Evolutionary conservation across 2,113 vertebrate genomes (phyloP), one percentile per base, ranked within the genome.

Genomic region (Trogon surrucura): DNA sequence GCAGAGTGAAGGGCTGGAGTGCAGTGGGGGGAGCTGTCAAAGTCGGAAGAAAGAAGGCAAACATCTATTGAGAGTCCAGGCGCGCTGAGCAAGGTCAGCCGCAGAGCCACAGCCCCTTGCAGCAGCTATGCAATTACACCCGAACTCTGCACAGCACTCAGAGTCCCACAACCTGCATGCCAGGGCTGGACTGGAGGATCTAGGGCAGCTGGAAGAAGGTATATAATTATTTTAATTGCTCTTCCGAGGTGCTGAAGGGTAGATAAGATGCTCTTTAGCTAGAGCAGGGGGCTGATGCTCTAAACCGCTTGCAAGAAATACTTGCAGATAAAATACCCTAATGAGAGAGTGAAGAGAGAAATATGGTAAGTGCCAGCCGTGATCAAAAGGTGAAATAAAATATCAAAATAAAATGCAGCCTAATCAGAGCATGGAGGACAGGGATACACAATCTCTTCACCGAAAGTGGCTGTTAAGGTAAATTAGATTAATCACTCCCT

Each of bases 71-170:
- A 91, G 95, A 93, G 96, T 97, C 97, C 98, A 98, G 97, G 93
- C 86, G 20, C 58, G 1, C 94, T 60, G 92, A 97, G 96, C 95
- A 96, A 97, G 97, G 98, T 98, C 97, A 98, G 97, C 96, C 96
- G 84, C 94, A 90, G 96, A 93, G 93, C 70, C 84, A 67, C 81
- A 94, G 96, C 95, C 96, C 97, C 87, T 95, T 94, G 79, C 84
- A 96, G 97, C 96, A 98, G 97, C 98, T 97, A 93, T 96, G 81
- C 97, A 96, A 98, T 98, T 98, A 98, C 91, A n/a, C 80, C 96
- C 88, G 70, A 98, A 98, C 94, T 97, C 97, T 97, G 96, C 97
- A 96, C 89, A 92, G 97, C 72, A 87, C 82, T 18, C 2, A 84
- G 75, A 96, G 93, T 96, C 97, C 94, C 89, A 83, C 84, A 97